Conservation (phyloP, 2,888 invertebrate genomes). For the Xestia sexstrigata region DNA sequence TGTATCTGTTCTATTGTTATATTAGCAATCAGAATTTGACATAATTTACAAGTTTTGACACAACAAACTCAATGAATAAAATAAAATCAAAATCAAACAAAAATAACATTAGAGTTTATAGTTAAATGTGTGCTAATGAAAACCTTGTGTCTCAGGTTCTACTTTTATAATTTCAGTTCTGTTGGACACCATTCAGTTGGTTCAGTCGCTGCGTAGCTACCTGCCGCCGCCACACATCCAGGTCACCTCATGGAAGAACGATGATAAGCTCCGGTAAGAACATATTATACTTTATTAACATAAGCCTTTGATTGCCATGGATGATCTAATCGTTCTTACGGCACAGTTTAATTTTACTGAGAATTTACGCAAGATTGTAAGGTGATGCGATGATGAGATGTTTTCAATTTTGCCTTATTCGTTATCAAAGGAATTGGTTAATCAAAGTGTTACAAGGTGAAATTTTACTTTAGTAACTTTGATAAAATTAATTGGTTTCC, state of each 20-base stretch:
- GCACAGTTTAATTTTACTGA: neutral
- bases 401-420: neutral
- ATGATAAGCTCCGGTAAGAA: slow-evolving; percentile 91
- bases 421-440: neutral
- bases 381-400: neutral
- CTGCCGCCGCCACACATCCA: slow-evolving; percentile 97
- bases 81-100: too few species aligned
- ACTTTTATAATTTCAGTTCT: slow-evolving; percentile 91
- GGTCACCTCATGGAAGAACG: slow-evolving; percentile 97
- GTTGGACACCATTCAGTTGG: slow-evolving; percentile 96
- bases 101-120: too few species aligned
- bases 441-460: neutral
- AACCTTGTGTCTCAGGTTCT: too few species aligned
- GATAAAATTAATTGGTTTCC: neutral
- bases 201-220: slow-evolving; percentile 96
- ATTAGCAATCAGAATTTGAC: too few species aligned
- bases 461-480: neutral
- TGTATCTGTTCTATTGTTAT: too few species aligned
- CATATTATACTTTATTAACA: neutral
- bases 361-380: neutral
- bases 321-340: neutral
- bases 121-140: too few species aligned
- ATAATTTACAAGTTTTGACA: too few species aligned
- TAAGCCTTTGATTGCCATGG: neutral
- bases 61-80: too few species aligned